Base-by-base conservation (phyloP, 2,888 invertebrate species). In the Chesias legatella region DNA sequence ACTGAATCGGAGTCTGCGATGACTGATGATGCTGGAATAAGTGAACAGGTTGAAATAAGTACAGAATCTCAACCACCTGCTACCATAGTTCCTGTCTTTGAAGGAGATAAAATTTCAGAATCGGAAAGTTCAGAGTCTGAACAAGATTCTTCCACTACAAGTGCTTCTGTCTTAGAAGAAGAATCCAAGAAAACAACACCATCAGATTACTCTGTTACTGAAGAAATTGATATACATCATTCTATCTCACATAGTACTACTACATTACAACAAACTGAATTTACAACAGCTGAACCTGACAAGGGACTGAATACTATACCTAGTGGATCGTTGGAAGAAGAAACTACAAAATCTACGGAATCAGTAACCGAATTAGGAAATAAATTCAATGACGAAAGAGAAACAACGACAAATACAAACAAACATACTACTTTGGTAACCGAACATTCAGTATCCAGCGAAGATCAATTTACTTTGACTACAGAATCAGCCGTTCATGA, bases 261-360 rank as follows among this genome's bases (percentile, higher is more conserved):
- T 3, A 3, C 41, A 24, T 26, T 26, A 7, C 13, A 36, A 37
- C 51, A 49, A 4, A 44, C 8, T 42, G 40, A 52, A 26, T 11
- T 38, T 6, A 62, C 59, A 21, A 68, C 69, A 31, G 51, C 51
- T 9, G 64, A 61, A 58, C 73, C 78, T 24, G 74, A 79, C 41
- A 77, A 65, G 47, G 72, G 68, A 44, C 52, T 74, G 31, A 77
- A 78, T 43, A 76, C 76, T 28, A 75, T 77, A 28, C 73, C 76
- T 9, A 70, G 63, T 52, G 65, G 58, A 32, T 45, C 44, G 6
- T 34, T 56, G 25, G 65, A 74, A 33, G 66, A 70, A 37, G 62
- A 58, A 36, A 49, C 36, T 32, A 52, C 60, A 17, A 57, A 56
- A 41, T 36, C 57, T 7, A 31, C 60, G 6, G 21, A 48, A 10